Evolutionary conservation across 2,888 invertebrate genomes (phyloP).

Genomic region (Petrolisthes cinctipes): DNA sequence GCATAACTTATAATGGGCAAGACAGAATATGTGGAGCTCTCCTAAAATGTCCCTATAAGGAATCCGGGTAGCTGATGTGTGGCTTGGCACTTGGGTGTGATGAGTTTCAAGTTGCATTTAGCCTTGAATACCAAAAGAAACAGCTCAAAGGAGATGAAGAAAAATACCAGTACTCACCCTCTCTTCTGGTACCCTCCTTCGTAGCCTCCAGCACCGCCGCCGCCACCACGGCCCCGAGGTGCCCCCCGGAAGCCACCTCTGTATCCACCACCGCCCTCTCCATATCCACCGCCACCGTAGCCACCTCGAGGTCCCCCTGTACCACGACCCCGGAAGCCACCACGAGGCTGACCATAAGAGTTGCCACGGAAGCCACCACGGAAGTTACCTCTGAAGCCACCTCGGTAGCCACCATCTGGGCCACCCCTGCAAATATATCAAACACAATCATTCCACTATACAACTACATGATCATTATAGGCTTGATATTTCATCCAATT

Average conservation of each 20-base stretch:
- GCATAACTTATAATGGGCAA: too few species aligned
- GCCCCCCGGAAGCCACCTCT: constrained; percentile 33
- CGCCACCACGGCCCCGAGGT: constrained; percentile 36
- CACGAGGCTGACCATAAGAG: constrained; percentile 36
- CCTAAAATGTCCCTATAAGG: too few species aligned
- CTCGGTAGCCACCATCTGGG: constrained; percentile 58
- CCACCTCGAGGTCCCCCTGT: constrained; percentile 47
- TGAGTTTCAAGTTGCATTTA: too few species aligned
- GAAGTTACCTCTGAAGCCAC: constrained; percentile 61
- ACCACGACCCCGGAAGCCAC: constrained; percentile 46
- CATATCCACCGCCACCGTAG: constrained; percentile 47
- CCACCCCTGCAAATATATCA: constrained; percentile 36
- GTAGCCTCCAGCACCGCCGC: constrained; percentile 36
- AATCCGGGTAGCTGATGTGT: too few species aligned
- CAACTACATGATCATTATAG: too few species aligned
- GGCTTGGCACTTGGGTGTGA: too few species aligned
- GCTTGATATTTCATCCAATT: too few species aligned
- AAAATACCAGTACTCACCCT: constrained; percentile 44
- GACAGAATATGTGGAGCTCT: too few species aligned
- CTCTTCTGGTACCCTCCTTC: constrained; percentile 54
- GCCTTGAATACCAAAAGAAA: background rate
- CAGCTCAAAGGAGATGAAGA: background rate
- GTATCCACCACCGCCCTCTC: constrained; percentile 49
- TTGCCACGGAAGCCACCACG: constrained; percentile 58
- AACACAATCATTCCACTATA: too few species aligned